A percentile compares a stretch with the other conserved stretches of the same genome.
These are phyloP conservation scores for Chrysoperla carnea DNA, from an alignment of 1,140 invertebrate genomes.

Conservation along the genomic window DNA sequence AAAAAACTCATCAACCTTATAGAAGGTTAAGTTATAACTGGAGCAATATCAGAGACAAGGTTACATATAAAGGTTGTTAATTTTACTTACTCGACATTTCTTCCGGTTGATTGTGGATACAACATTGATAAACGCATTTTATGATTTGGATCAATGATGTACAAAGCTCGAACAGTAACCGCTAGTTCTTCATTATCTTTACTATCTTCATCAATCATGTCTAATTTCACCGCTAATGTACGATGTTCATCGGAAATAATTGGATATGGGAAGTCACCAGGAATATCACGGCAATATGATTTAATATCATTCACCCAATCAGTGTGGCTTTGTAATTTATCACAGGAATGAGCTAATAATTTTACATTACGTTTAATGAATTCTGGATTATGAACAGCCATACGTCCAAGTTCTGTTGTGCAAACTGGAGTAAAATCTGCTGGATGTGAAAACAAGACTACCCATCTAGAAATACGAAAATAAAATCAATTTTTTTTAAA, in stretches of 20 bases:
- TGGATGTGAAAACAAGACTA: constrained; percentile 81
- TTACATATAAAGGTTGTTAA: neutral
- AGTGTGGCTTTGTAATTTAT: constrained; percentile 55
- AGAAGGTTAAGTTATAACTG: too few species aligned
- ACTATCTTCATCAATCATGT: constrained; percentile 75
- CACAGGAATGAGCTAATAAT: constrained; percentile 74
- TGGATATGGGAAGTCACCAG: constrained; percentile 60
- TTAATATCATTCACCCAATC: constrained; percentile 72
- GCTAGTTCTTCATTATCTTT: constrained; percentile 51
- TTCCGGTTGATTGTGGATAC: constrained; percentile 80
- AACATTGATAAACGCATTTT: constrained; percentile 70
- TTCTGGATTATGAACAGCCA: constrained; percentile 53
- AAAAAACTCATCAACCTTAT: neutral
- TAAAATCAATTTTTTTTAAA: too few species aligned
- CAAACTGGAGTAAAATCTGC: constrained; percentile 89
- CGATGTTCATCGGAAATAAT: constrained; percentile 75
- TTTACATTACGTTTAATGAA: constrained; percentile 69
- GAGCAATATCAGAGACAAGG: too few species aligned
- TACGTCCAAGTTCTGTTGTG: constrained; percentile 74
- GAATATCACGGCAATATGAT: constrained; percentile 47
- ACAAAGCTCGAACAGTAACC: constrained; percentile 67
- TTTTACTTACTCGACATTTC: constrained; percentile 72
- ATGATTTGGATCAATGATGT: constrained; percentile 75
- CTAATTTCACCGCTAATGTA: constrained; percentile 54
- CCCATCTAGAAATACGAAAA: constrained; percentile 45